Conservation (phyloP, 2,113 vertebrate species). For the Polypterus bichir region DNA sequence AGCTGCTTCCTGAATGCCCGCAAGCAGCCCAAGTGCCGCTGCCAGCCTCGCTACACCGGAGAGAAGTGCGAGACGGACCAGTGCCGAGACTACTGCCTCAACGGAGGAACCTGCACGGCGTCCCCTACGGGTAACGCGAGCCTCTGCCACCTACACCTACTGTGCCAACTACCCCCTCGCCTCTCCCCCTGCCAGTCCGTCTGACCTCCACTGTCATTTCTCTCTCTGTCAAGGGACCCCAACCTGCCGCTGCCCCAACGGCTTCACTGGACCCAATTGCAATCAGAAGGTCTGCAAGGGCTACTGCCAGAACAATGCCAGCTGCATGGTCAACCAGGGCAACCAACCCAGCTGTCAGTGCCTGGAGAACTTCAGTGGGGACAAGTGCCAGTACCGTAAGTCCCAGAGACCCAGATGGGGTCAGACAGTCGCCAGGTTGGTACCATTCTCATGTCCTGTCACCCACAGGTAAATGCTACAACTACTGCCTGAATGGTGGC, state of each 20-base stretch:
- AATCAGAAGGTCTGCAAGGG: slow-evolving; percentile 66
- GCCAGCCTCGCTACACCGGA: slow-evolving; percentile 79
- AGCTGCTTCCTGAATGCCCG: slow-evolving; percentile 85
- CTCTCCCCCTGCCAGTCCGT: background rate
- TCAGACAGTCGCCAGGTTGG: background rate
- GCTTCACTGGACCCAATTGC: slow-evolving; percentile 81
- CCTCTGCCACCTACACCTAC: background rate
- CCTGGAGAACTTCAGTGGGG: slow-evolving; percentile 56
- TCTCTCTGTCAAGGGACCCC: slow-evolving; percentile 57
- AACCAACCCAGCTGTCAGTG: slow-evolving; percentile 89
- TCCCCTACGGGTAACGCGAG: slow-evolving; percentile 62
- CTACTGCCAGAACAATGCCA: slow-evolving; percentile 75
- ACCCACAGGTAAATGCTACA: slow-evolving; percentile 63
- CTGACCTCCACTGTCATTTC: background rate
- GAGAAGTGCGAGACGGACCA: slow-evolving; percentile 83
- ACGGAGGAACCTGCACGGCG: slow-evolving; percentile 81
- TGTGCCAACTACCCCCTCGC: background rate
- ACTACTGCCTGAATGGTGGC: slow-evolving; percentile 70
- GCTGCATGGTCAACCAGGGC: slow-evolving; percentile 76
- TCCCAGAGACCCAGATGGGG: slow-evolving; percentile 16
- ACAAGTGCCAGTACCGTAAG: slow-evolving; percentile 92
- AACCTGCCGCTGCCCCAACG: slow-evolving; percentile 81
- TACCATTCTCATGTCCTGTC: background rate
- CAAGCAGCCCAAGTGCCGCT: slow-evolving; percentile 84
- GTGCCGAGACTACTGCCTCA: slow-evolving; percentile 81